Percentiles rank a stretch among this genome's conserved stretches.
These are phyloP conservation scores for Epicauta chinensis DNA, from an alignment of 1,140 invertebrate species.

Conservation along the genomic window DNA sequence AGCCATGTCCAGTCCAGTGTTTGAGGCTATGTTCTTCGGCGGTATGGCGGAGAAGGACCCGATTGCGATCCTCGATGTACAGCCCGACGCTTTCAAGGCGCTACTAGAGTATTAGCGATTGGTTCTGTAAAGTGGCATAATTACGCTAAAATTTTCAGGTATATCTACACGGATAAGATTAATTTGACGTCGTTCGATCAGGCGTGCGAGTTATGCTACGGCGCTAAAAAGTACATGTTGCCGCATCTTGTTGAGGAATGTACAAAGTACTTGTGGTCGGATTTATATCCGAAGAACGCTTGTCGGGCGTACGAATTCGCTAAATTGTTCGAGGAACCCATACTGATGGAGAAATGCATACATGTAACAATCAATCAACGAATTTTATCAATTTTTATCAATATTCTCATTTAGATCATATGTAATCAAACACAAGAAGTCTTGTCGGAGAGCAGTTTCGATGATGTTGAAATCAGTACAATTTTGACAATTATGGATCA, in stretches of 20 bases:
- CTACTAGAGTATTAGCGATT: conserved; percentile 62
- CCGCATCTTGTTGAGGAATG: conserved; percentile 74
- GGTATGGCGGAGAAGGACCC: conserved; percentile 62
- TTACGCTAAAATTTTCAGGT: conserved; percentile 48
- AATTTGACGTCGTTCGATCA: conserved; percentile 73
- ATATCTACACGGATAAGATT: conserved; percentile 76
- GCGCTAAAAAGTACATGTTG: conserved; percentile 82
- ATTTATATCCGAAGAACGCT: conserved; percentile 70
- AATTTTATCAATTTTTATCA: not conserved
- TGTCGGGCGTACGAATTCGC: conserved; percentile 81
- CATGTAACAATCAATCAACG: conserved; percentile 46
- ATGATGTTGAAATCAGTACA: conserved; percentile 66
- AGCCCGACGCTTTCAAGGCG: conserved; percentile 76
- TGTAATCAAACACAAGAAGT: conserved; percentile 69
- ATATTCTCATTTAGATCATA: conserved; percentile 51
- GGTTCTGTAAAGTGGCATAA: conserved; percentile 15
- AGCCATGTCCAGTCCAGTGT: conserved; percentile 78
- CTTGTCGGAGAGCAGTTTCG: conserved; percentile 64
- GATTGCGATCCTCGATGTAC: conserved; percentile 74
- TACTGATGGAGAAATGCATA: conserved; percentile 72
- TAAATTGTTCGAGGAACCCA: conserved; percentile 72
- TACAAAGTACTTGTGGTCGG: conserved; percentile 71
- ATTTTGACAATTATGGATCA: conserved; percentile 67
- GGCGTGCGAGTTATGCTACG: conserved; percentile 78
- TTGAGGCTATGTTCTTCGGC: conserved; percentile 74